Base-by-base conservation (phyloP, 1,140 invertebrate genomes). In the Heterodera schachtii region DNA sequence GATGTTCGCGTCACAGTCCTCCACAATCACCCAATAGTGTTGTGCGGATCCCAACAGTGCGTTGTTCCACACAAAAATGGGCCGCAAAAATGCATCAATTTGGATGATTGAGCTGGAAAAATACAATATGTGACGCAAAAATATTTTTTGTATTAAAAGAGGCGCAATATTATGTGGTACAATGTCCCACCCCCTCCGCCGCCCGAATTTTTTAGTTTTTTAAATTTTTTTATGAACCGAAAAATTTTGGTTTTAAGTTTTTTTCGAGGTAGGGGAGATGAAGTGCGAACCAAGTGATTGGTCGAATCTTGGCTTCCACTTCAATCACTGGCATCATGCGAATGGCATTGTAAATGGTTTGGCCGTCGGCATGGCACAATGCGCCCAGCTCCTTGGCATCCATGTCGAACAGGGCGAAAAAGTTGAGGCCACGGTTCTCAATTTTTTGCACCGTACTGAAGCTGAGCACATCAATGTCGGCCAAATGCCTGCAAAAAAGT, bases 21-120 rank as follows among this genome's bases (percentile, higher is more conserved):
- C 96, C 19, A 99, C 94, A 95, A 97, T 98, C 75, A 99, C 93
- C 95, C 96, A 98, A 91, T 98, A 99, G 3, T 94, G 93, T 91
- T 98, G 95, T 11, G 92, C 93, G 2, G 75, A 76, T 0, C 96
- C 96, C 90, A 98, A 96, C 78, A 95, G 91, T 83, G 92, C 93
- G 88, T 96, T 95, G 89, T 95, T 95, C 95, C 96, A 98, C 71
- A 92, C 93, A 90, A 99, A 99, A 81, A 94, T 93, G 0, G 97
- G 93, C 78, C 90, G 93, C 11, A 99, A 93, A 69, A 92, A 93
- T 16, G 98, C 92, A 69, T 93, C 93, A 83, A 99, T 94, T 86
- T 95, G 93, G 5, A 99, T 91, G 41, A 99, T 94, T 1, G 87
- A 85, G 16, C 86, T 89, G 94, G 95, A 79, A 74, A 44, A 79